Evolutionary conservation across 2,888 invertebrate genomes (phyloP), one percentile per base, ranked within the genome.

Genomic region (Hydrotaea diabolus): DNA sequence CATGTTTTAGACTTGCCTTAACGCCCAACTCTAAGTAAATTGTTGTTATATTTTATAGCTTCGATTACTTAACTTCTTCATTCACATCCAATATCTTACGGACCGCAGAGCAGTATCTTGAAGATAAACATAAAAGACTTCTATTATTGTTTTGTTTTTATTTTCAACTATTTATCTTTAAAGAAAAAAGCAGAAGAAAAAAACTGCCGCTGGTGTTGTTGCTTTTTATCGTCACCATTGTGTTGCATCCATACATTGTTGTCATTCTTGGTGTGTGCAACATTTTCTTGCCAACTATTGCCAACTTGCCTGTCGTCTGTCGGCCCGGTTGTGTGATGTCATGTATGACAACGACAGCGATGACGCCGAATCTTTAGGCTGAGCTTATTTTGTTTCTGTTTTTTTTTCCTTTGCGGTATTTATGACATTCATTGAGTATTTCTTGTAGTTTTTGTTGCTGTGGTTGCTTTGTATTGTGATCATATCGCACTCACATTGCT

Each of bases 401-500:
- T 8, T 39, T 74, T 53, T 77, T 73, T 49, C 66, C 13, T 80
- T 77, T 66, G 9, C 21, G 17, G 77, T 77, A 85, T 85, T 85
- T 85, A 85, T 85, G 85, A 85, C 82, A 85, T 77, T 80, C 85
- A 85, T 85, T 85, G 77, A 82, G 49, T 85, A 74, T 77, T 79
- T 79, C 69, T 77, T 43, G 69, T 69, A 69, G 21, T 66, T 21
- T 39, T 69, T 17, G 5, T 17, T 64, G 31, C 80, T 82, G 79
- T 85, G 36, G 17, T 8, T 46, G 17, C 23, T 4, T 23, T 46
- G 69, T 69, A 78, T 69, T 77, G 79, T 69, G 84, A 85, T 79
- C 75, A 23, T 72, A 84, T 76, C 78, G 21, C 39, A n/a, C 64
- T 43, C n/a, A 13, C n/a, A 15, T 62, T 49, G 66, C 66, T 49